These are phyloP conservation scores for Tipula lateralis DNA, from an alignment of 2,888 invertebrate species.

Conservation along the genomic window DNA sequence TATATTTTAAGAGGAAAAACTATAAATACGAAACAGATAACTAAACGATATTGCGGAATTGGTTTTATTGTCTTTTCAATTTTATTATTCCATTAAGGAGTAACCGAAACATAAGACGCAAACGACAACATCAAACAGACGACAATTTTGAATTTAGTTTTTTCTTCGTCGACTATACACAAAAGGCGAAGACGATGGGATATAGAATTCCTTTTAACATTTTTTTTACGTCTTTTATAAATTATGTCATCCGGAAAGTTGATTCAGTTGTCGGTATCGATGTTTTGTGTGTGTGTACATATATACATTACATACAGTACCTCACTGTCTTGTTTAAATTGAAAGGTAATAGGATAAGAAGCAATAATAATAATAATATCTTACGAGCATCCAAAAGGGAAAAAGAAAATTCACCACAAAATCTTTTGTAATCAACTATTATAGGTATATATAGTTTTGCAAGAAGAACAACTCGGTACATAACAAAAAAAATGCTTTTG, in stretches of 20 bases:
- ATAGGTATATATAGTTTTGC: neutral
- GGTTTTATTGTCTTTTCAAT: too few relatives aligned
- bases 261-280: constrained; percentile 28
- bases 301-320: neutral
- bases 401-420: constrained; percentile 19
- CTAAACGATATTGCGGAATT: constrained; percentile 28
- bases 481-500: neutral
- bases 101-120: neutral
- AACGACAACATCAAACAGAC: neutral
- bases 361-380: neutral
- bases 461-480: neutral
- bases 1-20: neutral
- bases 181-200: too few relatives aligned
- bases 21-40: neutral
- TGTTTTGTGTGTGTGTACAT: neutral
- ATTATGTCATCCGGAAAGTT: constrained; percentile 29
- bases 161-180: neutral
- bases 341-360: constrained; percentile 28
- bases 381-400: neutral
- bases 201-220: constrained; percentile 12
- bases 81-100: constrained; percentile 11
- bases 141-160: neutral
- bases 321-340: constrained; percentile 27
- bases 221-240: neutral
- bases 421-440: constrained; percentile 2